A percentile compares a stretch with the other conserved stretches of the same genome.
Evolutionary conservation across 2,888 invertebrate genomes (phyloP).

Genomic region (Hyposoter didymator): DNA sequence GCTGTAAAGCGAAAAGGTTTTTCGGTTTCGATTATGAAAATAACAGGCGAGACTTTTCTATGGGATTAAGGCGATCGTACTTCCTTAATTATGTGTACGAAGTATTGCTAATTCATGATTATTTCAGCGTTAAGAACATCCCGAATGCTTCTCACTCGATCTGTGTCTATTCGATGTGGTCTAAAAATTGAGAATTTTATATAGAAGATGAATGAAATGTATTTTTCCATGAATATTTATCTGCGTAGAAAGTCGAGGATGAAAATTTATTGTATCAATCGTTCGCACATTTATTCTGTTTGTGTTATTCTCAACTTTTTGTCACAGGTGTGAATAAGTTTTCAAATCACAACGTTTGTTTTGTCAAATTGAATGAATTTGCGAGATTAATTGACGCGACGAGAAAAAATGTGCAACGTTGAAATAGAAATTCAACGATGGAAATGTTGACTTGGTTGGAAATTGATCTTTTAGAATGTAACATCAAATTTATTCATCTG

Average conservation of each 20-base stretch:
- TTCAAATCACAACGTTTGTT: not conserved
- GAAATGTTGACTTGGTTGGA: not conserved
- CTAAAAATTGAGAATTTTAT: not conserved
- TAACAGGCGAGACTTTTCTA: not conserved
- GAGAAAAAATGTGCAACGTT: not conserved
- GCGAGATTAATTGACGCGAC: not conserved
- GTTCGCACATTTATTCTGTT: not conserved
- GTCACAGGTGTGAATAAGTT: not conserved
- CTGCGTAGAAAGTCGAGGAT: not conserved
- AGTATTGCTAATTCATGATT: not conserved
- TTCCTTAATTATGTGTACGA: not conserved
- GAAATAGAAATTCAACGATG: not conserved
- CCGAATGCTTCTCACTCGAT: not conserved
- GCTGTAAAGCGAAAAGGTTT: too few species aligned
- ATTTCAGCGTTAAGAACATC: not conserved
- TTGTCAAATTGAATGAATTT: not conserved
- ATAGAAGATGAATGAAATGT: not conserved
- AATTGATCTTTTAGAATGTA: not conserved
- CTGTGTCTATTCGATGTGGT: not conserved
- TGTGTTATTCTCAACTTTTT: not conserved
- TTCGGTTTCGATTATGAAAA: too few species aligned
- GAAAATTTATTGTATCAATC: not conserved
- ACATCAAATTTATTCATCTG: slow-evolving; percentile 1
- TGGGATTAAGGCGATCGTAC: not conserved
- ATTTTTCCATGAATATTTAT: not conserved